A percentile compares a stretch with the other conserved stretches of the same genome.
phyloP scores from a whole-genome alignment of 2,113 vertebrate genomes.

The Eptesicus fuscus region DNA sequence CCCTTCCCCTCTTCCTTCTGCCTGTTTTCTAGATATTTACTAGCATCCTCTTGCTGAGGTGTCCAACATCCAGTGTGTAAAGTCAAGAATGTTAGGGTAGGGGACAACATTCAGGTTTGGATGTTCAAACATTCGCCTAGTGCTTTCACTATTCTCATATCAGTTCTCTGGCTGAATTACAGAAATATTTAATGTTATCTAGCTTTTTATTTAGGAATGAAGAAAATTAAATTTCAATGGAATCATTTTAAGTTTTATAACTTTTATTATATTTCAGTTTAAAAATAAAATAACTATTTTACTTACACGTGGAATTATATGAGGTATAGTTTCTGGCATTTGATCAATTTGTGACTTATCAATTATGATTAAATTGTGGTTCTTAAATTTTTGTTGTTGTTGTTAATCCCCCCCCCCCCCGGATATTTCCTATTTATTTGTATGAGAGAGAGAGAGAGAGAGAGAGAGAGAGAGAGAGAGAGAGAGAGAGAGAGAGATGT shows the following conservation, averaged over 20 bases:
- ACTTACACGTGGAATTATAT: slow-evolving; percentile 16
- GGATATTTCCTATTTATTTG: no score
- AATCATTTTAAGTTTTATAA: slow-evolving; percentile 53
- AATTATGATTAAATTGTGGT: slow-evolving; percentile 15
- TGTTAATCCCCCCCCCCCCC: no score
- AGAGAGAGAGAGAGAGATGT: no score
- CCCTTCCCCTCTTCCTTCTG: background rate
- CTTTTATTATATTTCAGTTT: slow-evolving; percentile 31
- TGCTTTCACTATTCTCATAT: background rate
- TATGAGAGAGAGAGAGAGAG: no score
- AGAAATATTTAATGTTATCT: slow-evolving; percentile 40
- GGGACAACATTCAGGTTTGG: background rate
- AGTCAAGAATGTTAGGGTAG: background rate
- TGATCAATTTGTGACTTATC: background rate
- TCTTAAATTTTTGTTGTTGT: background rate
- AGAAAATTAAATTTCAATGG: slow-evolving; percentile 31
- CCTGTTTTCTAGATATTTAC: background rate
- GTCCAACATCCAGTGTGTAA: background rate
- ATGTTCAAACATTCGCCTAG: background rate
- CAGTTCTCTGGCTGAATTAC: slow-evolving; percentile 44
- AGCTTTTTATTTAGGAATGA: slow-evolving; percentile 42
- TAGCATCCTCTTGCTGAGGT: background rate
- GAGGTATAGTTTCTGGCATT: slow-evolving; percentile 35
- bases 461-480: no score
- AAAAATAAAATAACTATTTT: slow-evolving; percentile 29